Conservation (phyloP, 2,797 vertebrate species). For the Neoniphon sammara region DNA sequence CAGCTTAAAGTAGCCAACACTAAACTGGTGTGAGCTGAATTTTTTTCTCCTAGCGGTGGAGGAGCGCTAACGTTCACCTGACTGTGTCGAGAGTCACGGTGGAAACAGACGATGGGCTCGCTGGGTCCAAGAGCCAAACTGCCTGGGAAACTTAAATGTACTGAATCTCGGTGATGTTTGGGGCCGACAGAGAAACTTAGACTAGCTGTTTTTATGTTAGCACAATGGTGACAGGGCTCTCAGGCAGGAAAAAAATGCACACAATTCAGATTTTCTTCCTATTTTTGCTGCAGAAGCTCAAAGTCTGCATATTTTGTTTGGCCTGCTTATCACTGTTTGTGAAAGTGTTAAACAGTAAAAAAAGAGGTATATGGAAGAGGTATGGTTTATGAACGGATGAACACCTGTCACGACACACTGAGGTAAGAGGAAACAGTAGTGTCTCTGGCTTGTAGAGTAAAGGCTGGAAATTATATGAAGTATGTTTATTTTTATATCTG, state of each 20-base stretch:
- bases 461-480: background rate
- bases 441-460: background rate
- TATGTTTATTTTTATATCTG: background rate
- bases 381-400: constrained; percentile 7
- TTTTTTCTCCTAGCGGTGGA: too few relatives aligned
- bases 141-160: too few relatives aligned
- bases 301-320: background rate
- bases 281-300: background rate
- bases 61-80: too few relatives aligned
- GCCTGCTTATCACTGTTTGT: background rate
- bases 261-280: background rate
- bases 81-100: too few relatives aligned
- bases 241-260: background rate
- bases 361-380: constrained; percentile 10
- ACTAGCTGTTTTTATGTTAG: background rate
- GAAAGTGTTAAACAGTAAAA: background rate
- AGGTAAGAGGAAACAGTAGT: background rate
- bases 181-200: too few relatives aligned
- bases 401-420: background rate
- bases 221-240: background rate
- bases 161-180: too few relatives aligned
- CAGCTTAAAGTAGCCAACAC: too few relatives aligned
- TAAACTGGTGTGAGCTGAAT: too few relatives aligned
- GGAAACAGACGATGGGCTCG: too few relatives aligned
- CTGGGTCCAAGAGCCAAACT: too few relatives aligned